Percentiles rank a stretch among this genome's conserved stretches.
These are phyloP conservation scores for Bombus picipes DNA, from an alignment of 1,140 invertebrate genomes.

Conservation along the genomic window DNA sequence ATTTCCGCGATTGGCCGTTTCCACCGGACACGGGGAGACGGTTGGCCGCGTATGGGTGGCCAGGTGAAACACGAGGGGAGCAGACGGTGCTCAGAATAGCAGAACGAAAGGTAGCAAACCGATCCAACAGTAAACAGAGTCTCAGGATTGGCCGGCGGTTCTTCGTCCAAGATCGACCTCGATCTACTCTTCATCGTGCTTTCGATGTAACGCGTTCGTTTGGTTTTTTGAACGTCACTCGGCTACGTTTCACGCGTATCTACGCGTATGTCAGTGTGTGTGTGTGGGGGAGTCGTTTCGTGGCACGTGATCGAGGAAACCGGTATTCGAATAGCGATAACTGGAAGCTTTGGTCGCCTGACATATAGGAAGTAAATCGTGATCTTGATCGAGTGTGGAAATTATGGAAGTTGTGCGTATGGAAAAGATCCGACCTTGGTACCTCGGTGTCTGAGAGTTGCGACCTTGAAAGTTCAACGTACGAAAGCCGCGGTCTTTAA, in stretches of 20 bases:
- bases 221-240: background rate
- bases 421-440: background rate
- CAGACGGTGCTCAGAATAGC: conserved; percentile 42
- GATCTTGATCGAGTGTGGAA: background rate
- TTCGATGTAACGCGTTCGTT: background rate
- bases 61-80: conserved; percentile 42
- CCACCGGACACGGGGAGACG: conserved; percentile 69
- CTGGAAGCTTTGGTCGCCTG: background rate
- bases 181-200: conserved; percentile 8
- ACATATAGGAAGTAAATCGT: background rate
- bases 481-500: background rate
- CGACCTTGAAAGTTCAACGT: background rate
- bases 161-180: conserved; percentile 55
- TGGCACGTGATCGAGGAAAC: background rate
- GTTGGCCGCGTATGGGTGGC: conserved; percentile 66
- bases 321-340: background rate
- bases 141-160: conserved; percentile 50
- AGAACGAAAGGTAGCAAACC: conserved; percentile 46
- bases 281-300: background rate
- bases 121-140: conserved; percentile 49
- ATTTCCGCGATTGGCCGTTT: conserved; percentile 73
- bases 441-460: background rate
- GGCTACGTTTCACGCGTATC: background rate
- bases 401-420: background rate
- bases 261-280: background rate